phyloP scores from a whole-genome alignment of 2,888 invertebrate genomes.

The Ommatoiulus sabulosus region DNA sequence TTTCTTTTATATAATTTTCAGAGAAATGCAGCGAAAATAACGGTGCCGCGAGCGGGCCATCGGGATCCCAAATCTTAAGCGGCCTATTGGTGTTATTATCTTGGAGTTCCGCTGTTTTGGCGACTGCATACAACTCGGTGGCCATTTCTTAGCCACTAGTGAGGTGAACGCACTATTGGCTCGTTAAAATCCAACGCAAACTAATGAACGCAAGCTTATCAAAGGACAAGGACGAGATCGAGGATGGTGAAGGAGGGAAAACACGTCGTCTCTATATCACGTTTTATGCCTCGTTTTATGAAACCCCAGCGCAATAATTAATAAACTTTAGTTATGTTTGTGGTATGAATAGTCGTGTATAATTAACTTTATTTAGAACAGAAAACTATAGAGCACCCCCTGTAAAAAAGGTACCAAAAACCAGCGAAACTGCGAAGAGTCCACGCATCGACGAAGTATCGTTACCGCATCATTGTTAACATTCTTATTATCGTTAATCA shows the following conservation, averaged over 20 bases:
- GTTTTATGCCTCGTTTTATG: slow-evolving; percentile 20
- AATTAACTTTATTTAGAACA: slow-evolving; percentile 2
- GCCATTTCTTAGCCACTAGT: not conserved
- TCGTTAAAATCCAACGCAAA: not conserved
- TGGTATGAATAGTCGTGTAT: slow-evolving; percentile 29
- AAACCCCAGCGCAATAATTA: slow-evolving; percentile 46
- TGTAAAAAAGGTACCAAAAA: slow-evolving; percentile 15
- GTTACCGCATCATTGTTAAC: not conserved
- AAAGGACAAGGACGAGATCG: not conserved
- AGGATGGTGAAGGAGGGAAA: not conserved
- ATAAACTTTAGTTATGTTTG: slow-evolving; percentile 49
- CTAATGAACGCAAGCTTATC: slow-evolving; percentile 1
- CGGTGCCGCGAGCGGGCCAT: not conserved
- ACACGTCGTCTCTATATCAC: slow-evolving; percentile 34
- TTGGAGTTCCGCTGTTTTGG: not conserved
- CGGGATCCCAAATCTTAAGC: slow-evolving; percentile 3
- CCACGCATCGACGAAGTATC: not conserved
- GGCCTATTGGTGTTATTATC: not conserved
- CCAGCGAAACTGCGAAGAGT: not conserved
- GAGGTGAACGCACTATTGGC: not conserved
- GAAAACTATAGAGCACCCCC: not conserved
- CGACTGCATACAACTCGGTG: not conserved
- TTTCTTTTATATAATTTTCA: not conserved
- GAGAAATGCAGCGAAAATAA: not conserved
- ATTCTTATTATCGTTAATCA: slow-evolving; percentile 3